Evolutionary conservation across 2,113 vertebrate genomes (phyloP).

Genomic region (Melanerpes formicivorus): DNA sequence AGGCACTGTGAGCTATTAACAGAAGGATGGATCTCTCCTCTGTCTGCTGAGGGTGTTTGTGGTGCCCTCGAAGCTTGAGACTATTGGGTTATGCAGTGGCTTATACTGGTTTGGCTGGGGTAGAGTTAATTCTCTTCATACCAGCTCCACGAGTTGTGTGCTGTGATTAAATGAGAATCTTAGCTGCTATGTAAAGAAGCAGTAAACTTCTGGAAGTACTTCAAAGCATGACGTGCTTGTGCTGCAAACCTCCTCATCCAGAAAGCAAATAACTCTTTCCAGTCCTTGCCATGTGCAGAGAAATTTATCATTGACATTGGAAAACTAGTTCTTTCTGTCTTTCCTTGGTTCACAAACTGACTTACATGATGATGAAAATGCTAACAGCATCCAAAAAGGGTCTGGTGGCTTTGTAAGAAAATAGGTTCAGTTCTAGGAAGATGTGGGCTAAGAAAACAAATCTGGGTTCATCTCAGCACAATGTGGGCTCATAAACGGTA

Average conservation of each 20-base stretch:
- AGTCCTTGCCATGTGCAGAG: not conserved
- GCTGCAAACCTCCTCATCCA: not conserved
- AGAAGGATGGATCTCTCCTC: not conserved
- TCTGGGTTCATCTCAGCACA: conserved; percentile 49
- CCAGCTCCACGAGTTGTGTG: not conserved
- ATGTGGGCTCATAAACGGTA: not conserved
- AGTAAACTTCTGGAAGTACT: not conserved
- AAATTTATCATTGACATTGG: not conserved
- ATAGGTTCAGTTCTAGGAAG: conserved; percentile 62
- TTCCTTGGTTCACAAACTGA: not conserved
- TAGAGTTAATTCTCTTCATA: not conserved
- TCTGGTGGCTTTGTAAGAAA: conserved; percentile 47
- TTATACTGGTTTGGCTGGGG: not conserved
- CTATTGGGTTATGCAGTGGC: not conserved
- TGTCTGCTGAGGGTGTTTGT: not conserved
- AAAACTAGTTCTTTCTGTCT: not conserved
- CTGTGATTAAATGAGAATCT: not conserved
- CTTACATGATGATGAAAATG: not conserved
- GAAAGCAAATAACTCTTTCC: not conserved
- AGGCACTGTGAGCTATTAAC: not conserved
- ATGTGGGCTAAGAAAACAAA: conserved; percentile 62
- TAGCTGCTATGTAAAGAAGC: not conserved
- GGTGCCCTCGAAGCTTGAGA: not conserved
- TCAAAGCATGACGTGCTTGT: not conserved
- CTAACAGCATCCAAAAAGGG: not conserved